Conservation (phyloP, 2,797 vertebrate genomes). For the Sebastolobus altivelis region DNA sequence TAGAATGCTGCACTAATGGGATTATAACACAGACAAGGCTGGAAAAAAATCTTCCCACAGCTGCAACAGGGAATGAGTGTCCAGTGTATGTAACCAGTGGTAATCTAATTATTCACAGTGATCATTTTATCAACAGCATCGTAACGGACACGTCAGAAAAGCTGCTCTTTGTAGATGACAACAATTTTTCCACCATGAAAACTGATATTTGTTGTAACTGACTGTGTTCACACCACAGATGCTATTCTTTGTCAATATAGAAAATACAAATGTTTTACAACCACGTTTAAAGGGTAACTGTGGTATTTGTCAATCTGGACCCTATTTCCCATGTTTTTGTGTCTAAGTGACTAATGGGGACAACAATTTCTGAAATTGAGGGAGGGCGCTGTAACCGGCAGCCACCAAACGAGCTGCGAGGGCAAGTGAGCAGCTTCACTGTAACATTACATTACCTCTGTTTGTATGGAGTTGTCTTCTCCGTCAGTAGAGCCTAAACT, state of each 20-base stretch:
- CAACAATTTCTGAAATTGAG: too few species aligned
- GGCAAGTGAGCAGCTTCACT: too few species aligned
- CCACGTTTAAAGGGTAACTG: background rate
- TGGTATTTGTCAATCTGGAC: too few species aligned
- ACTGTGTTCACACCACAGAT: background rate
- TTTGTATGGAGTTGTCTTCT: slow-evolving; percentile 84
- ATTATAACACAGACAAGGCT: slow-evolving; percentile 37
- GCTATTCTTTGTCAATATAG: background rate
- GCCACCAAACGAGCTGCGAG: too few species aligned
- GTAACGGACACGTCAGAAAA: background rate
- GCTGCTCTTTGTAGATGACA: background rate
- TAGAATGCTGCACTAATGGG: slow-evolving; percentile 55
- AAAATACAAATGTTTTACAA: background rate
- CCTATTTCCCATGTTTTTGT: too few species aligned
- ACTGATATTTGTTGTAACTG: background rate
- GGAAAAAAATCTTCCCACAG: slow-evolving; percentile 9
- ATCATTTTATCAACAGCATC: background rate
- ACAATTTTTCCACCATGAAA: slow-evolving; percentile 2
- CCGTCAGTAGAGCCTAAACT: slow-evolving; percentile 89
- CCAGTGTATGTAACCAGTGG: background rate
- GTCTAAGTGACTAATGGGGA: too few species aligned
- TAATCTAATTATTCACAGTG: background rate
- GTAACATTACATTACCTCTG: slow-evolving; percentile 83
- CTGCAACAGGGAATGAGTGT: background rate
- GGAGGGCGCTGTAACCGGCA: too few species aligned